These are phyloP conservation scores for Heliconius hewitsoni DNA, from an alignment of 1,140 invertebrate species.

Conservation along the genomic window DNA sequence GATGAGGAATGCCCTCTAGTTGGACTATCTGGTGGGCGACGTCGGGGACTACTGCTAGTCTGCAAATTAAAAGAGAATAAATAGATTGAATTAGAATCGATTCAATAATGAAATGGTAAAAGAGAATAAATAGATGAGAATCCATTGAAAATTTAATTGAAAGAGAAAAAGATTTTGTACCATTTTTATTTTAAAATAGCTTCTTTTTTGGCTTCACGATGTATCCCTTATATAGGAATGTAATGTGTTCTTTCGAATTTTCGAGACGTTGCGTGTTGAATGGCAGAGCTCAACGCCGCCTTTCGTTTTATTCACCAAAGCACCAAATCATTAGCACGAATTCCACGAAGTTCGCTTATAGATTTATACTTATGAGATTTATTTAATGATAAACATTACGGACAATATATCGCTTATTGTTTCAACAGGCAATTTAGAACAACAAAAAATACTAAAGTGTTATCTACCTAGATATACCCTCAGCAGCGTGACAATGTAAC, in stretches of 20 bases:
- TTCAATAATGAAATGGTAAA: no score
- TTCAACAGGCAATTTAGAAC: no score
- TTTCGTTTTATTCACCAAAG: no score
- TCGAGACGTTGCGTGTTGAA: not conserved
- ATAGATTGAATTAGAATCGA: not conserved
- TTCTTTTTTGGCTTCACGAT: not conserved
- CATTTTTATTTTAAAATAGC: not conserved
- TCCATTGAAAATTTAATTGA: no score
- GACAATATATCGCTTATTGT: no score
- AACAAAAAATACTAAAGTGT: no score
- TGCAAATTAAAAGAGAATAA: slow-evolving; percentile 52
- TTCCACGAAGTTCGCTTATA: no score
- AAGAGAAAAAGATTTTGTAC: not conserved
- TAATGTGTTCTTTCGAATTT: not conserved
- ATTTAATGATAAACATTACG: no score
- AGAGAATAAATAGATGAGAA: no score
- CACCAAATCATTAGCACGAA: no score
- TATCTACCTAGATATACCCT: slow-evolving; percentile 88
- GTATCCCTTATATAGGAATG: not conserved
- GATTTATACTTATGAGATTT: no score
- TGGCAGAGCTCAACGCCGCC: not conserved
- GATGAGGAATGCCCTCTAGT: slow-evolving; percentile 88
- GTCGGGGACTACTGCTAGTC: slow-evolving; percentile 87
- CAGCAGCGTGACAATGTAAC: slow-evolving; percentile 92
- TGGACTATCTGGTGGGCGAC: slow-evolving; percentile 89